phyloP scores from a whole-genome alignment of 2,113 vertebrate species.

The Colossoma macropomum region DNA sequence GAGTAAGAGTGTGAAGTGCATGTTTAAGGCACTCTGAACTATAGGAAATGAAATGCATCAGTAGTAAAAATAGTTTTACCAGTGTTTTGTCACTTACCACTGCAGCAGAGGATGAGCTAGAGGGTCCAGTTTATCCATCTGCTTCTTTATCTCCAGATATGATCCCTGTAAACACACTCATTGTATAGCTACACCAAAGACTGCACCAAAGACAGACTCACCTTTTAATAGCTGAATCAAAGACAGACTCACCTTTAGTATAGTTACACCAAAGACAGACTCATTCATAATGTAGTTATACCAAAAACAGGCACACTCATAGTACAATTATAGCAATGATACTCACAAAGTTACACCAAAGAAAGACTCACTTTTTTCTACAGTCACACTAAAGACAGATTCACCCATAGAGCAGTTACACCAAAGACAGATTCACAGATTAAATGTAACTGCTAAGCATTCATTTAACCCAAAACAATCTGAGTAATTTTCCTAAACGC shows the following conservation, averaged over 20 bases:
- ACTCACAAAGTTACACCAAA: conserved; percentile 5
- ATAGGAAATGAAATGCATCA: not conserved
- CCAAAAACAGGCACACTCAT: not conserved
- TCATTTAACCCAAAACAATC: not conserved
- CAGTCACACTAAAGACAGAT: not conserved
- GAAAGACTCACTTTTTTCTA: no score
- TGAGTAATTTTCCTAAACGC: not conserved
- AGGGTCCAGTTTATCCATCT: conserved; percentile 98
- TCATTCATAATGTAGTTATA: not conserved
- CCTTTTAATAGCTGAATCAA: not conserved
- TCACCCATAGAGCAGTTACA: not conserved
- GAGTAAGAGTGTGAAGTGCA: not conserved
- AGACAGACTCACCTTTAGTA: not conserved
- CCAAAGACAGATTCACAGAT: not conserved
- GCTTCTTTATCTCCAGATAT: conserved; percentile 98
- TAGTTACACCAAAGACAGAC: not conserved
- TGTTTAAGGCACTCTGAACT: not conserved
- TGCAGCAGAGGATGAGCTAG: conserved; percentile 95
- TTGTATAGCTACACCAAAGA: not conserved
- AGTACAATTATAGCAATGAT: not conserved
- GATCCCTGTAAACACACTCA: conserved; percentile 84
- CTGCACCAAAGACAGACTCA: not conserved
- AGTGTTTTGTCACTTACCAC: conserved; percentile 79
- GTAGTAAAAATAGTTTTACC: not conserved
- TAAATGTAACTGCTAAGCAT: no score